A percentile compares a stretch with the other conserved stretches of the same genome.
These are phyloP conservation scores for Pinctada fucata DNA, from an alignment of 2,888 invertebrate genomes.

Conservation along the genomic window DNA sequence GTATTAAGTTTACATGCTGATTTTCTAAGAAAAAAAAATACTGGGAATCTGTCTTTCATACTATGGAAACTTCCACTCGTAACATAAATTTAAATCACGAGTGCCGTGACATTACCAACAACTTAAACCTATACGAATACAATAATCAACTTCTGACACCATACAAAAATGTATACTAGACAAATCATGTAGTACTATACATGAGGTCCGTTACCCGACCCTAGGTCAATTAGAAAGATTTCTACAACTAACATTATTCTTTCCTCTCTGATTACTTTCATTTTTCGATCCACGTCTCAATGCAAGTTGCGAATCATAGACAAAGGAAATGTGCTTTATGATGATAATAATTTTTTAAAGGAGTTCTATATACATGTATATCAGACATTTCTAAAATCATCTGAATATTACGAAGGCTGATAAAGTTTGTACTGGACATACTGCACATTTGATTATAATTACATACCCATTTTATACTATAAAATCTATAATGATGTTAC, in stretches of 20 bases:
- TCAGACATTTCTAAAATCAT: too few species aligned
- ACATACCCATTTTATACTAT: too few species aligned
- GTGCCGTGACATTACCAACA: conserved; percentile 4
- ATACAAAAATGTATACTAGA: not conserved
- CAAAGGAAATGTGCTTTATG: conserved; percentile 47
- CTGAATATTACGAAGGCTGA: too few species aligned
- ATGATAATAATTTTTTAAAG: not conserved
- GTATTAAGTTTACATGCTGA: too few species aligned
- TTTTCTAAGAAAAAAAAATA: not conserved
- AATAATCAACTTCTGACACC: not conserved
- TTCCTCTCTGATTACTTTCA: not conserved
- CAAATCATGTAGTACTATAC: conserved; percentile 12
- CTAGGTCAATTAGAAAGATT: not conserved
- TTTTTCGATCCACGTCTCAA: too few species aligned
- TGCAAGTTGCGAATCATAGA: conserved; percentile 20
- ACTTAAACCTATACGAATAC: conserved; percentile 3
- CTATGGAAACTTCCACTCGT: too few species aligned
- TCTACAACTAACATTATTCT: not conserved
- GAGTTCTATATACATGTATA: too few species aligned
- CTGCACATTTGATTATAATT: too few species aligned
- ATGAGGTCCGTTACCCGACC: conserved; percentile 1
- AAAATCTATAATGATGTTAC: too few species aligned
- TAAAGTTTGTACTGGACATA: too few species aligned
- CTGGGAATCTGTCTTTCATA: not conserved
- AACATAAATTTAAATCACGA: not conserved